Evolutionary conservation across 2,888 invertebrate genomes (phyloP), one percentile per base, ranked within the genome.

Genomic region (Acleris holmiana): DNA sequence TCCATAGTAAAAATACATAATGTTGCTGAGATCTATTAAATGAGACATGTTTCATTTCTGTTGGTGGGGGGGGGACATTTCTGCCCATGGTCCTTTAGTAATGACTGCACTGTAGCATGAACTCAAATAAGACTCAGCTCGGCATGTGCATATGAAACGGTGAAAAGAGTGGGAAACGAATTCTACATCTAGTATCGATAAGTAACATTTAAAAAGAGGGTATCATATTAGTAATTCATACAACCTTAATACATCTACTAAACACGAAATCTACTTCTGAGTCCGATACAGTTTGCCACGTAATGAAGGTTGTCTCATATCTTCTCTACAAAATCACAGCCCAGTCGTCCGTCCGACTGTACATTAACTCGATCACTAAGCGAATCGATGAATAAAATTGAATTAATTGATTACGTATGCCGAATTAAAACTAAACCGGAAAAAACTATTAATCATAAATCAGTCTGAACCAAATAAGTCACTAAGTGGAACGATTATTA

Each of bases 361-460:
- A 63, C 47, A 59, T 53, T 58, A 54, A 53, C n/a, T 41, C 58
- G 53, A 53, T 54, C 25, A 40, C 54, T 6, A n/a, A 59, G 58
- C 54, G 58, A 41, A 59, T 59, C 64, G 53, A 59, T 64, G 64
- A 64, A 64, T 64, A 58, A 59, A 64, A 64, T 64, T 64, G 58
- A 63, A 51, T 63, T 49, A 65, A 60, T 65, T 59, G 18, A 55
- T 65, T 55, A 55, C 53, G 48, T 23, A 65, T 53, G 35, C 55
- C 44, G 15, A 56, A 47, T 47, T 47, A 56, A n/a, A 7, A 59
- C 55, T 10, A 29, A 59, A 48, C 50, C 65, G 65, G 55, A 65
- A 65, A 59, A 63, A 19, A 40, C 35, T 46, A 51, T 58, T 48
- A 55, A 60, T 46, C 40, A 53, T 54, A n/a, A 48, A 58, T 64